Percentiles rank a stretch among this genome's conserved stretches.
phyloP scores from a whole-genome alignment of 2,888 invertebrate species.

The Imbricaverruca yamaguchii region DNA sequence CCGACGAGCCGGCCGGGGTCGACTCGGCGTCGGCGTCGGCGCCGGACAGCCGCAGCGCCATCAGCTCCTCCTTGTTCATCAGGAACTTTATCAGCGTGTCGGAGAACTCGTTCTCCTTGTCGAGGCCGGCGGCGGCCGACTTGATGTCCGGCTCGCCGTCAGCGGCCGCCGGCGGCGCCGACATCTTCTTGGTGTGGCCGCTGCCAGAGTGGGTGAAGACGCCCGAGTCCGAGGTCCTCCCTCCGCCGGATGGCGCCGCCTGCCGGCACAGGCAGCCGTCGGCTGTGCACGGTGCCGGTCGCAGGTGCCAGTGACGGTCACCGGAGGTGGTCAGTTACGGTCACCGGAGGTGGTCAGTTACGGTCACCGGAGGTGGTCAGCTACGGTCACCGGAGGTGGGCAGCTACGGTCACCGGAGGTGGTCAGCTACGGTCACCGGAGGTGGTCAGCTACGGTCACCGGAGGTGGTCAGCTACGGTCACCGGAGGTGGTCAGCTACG shows the following conservation, averaged over 20 bases:
- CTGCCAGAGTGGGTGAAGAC: background rate
- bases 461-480: no score
- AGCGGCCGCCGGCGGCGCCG: background rate
- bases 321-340: no score
- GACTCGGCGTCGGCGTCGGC: background rate
- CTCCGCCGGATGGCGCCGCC: background rate
- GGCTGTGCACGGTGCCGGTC: no score
- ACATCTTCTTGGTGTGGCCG: conserved; percentile 17
- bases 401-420: no score
- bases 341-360: no score
- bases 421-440: no score
- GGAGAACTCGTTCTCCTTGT: conserved; percentile 8
- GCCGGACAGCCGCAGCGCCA: background rate
- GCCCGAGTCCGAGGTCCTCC: background rate
- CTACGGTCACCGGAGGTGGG: no score
- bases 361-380: no score
- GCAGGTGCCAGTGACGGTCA: no score
- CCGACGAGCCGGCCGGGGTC: background rate
- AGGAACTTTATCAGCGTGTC: conserved; percentile 17
- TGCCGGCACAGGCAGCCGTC: background rate
- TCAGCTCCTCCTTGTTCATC: conserved; percentile 9
- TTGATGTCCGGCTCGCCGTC: background rate
- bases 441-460: no score
- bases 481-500: no score
- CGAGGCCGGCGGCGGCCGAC: background rate